Evolutionary conservation across 2,888 invertebrate genomes (phyloP).

Genomic region (Lochmaea capreae): DNA sequence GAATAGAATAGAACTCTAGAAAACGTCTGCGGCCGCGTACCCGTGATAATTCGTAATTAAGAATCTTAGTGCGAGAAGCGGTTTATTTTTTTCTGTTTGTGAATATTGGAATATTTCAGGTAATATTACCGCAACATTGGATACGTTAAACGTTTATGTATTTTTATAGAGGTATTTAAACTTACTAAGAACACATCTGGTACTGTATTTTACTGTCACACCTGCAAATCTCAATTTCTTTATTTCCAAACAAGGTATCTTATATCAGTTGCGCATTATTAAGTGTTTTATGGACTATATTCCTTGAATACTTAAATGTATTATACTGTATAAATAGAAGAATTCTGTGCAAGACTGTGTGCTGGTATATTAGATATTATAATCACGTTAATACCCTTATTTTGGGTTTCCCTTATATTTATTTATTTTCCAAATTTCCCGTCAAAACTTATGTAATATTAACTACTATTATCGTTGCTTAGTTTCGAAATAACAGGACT

Average conservation of each 20-base stretch:
- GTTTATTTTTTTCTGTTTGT: constrained; percentile 22
- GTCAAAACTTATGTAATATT: too few species aligned
- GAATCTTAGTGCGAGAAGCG: constrained; percentile 19
- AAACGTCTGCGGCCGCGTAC: constrained; percentile 7
- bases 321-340: not conserved
- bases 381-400: too few species aligned
- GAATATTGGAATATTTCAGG: constrained; percentile 26
- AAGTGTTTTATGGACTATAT: not conserved
- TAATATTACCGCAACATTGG: not conserved
- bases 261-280: not conserved
- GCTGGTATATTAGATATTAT: too few species aligned
- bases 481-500: too few species aligned
- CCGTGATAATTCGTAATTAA: constrained; percentile 2
- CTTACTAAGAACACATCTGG: not conserved
- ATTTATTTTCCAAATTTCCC: too few species aligned
- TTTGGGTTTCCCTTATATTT: too few species aligned
- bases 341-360: not conserved
- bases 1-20: constrained; percentile 22
- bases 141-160: not conserved
- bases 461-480: too few species aligned
- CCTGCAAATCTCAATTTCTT: not conserved
- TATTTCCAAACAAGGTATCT: not conserved
- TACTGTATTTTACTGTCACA: not conserved
- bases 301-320: not conserved
- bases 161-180: not conserved